Percentiles rank a stretch among this genome's conserved stretches.
Conservation (phyloP, 2,113 vertebrate species). For the Zapus hudsonius region DNA sequence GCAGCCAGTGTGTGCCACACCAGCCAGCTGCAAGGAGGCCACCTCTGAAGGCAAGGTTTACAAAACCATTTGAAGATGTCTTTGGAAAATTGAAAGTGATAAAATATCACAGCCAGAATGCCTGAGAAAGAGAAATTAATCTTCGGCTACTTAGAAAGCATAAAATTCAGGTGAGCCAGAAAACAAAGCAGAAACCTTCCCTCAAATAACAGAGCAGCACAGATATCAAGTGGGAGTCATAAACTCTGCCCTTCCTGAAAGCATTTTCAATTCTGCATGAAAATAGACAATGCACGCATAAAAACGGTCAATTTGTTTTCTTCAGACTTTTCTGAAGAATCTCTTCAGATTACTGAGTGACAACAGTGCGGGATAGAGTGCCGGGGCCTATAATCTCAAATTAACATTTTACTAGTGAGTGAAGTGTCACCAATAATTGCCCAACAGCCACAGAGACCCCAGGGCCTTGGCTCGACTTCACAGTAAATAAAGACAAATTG, state of each 20-base stretch:
- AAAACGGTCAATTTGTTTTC: background rate
- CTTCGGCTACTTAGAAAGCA: background rate
- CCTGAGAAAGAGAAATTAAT: conserved; percentile 17
- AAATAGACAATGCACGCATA: background rate
- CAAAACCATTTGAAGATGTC: background rate
- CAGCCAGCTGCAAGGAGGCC: background rate
- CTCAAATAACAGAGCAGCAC: background rate
- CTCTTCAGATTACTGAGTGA: background rate
- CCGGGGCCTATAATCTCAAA: background rate
- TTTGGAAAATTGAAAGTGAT: background rate
- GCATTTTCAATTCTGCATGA: background rate
- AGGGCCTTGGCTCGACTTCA: conserved; percentile 63
- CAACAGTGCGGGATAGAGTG: background rate
- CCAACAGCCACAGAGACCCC: background rate
- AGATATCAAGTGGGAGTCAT: background rate
- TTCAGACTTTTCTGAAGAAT: conserved; percentile 33
- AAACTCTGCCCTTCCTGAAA: background rate
- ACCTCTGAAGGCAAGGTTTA: background rate
- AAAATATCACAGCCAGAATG: background rate
- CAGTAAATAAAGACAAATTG: conserved; percentile 75
- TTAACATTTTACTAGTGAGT: conserved; percentile 39
- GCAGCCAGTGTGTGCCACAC: background rate
- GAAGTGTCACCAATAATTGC: conserved; percentile 38
- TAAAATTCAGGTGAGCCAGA: background rate
- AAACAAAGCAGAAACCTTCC: background rate